These are phyloP conservation scores for Ariolimax columbianus DNA, from an alignment of 2,888 invertebrate genomes.

Conservation along the genomic window DNA sequence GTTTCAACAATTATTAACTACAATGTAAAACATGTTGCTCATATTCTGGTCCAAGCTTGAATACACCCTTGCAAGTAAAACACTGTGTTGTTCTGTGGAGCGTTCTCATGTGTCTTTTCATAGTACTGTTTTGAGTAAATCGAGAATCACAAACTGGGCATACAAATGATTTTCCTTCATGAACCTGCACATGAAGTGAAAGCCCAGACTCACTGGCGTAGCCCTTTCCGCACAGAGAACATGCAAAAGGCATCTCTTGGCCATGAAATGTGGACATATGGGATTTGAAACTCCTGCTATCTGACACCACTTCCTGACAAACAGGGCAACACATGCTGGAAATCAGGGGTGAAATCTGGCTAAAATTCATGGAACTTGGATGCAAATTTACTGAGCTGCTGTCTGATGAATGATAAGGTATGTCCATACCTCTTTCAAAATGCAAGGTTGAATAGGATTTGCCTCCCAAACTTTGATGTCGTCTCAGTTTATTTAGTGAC, in stretches of 20 bases:
- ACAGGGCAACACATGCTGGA: constrained; percentile 1
- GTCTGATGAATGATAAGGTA: constrained; percentile 15
- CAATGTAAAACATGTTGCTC: constrained; percentile 44
- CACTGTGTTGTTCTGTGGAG: constrained; percentile 37
- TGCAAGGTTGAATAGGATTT: constrained; percentile 15
- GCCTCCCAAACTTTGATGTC: constrained; percentile 23
- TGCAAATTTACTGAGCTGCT: constrained; percentile 3
- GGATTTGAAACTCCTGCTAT: constrained; percentile 16
- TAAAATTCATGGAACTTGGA: constrained; percentile 14
- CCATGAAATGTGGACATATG: constrained; percentile 42
- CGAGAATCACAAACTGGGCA: constrained; percentile 45
- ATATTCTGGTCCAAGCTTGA: constrained; percentile 39
- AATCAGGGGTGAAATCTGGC: not conserved
- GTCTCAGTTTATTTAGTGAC: constrained; percentile 13
- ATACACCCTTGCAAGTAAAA: constrained; percentile 24
- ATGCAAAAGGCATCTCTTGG: constrained; percentile 40
- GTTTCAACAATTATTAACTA: not conserved
- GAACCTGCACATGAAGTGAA: constrained; percentile 40
- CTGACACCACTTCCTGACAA: constrained; percentile 23
- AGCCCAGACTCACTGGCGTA: constrained; percentile 41
- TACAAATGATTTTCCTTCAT: constrained; percentile 39
- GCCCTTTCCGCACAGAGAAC: constrained; percentile 46
- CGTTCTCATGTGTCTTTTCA: constrained; percentile 37
- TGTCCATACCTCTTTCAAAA: constrained; percentile 18
- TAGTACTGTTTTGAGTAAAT: constrained; percentile 47